Evolutionary conservation across 2,113 vertebrate species (phyloP), one percentile per base, ranked within the genome.

Genomic region (Arothron firmamentum): DNA sequence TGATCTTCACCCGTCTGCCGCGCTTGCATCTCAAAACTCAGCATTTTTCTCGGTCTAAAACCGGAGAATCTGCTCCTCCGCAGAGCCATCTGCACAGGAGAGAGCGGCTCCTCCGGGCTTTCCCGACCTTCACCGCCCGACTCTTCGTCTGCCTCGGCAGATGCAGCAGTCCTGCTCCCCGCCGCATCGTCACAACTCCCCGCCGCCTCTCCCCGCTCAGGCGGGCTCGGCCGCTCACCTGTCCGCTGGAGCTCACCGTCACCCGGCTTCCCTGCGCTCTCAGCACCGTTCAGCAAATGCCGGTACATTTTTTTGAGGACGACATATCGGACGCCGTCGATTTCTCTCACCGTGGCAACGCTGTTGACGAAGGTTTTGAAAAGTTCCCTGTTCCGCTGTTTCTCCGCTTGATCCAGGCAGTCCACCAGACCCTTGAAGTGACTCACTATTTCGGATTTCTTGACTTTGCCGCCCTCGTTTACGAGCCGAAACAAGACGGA

Each of bases 341-440:
- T 61, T 9, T 94, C 92, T 65, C 86, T 91, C n/a, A 94, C 94
- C 43, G 88, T 73, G 0, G 94, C 94, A 57, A 96, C 85, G 60
- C 67, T 85, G 85, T 95, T 94, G 59, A 97, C 90, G 13, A 90
- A 87, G n/a, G 74, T 79, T 87, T 91, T 92, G 78, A 98, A 96
- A 3, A 89, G 82, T 46, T 91, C 91, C 62, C 90, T 71, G 82
- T 92, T 92, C 21, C 77, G 81, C 4, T 87, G 86, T 23, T 80
- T 92, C 52, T 87, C 84, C 1, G 67, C 80, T 3, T 83, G 86
- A 47, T 92, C 91, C 16, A 69, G 83, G 20, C 79, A 81, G 10
- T 94, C 91, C 42, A 95, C 14, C 9, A 72, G 67, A n/a, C 66
- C 83, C 75, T 81, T 86, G 80, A 96, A 97, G 62, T 78, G 76